Conservation (phyloP, 2,113 vertebrate species). For the Ophiodon elongatus region DNA sequence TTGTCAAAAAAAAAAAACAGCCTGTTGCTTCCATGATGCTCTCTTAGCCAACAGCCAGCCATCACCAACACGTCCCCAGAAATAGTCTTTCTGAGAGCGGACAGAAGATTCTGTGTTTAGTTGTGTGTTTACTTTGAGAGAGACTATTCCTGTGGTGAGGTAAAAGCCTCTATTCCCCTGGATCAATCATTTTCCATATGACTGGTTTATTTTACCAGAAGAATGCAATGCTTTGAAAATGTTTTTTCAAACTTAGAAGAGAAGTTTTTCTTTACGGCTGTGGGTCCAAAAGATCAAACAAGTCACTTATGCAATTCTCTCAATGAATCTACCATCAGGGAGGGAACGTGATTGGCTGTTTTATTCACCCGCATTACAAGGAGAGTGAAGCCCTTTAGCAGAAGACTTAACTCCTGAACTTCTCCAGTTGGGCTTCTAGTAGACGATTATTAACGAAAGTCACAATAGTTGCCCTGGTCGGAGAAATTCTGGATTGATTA, state of each 20-base stretch:
- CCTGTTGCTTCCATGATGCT: constrained; percentile 12
- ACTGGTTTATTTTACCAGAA: neutral
- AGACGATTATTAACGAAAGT: neutral
- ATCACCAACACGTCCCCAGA: neutral
- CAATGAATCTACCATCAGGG: neutral
- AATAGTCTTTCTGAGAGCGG: neutral
- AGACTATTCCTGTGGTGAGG: neutral
- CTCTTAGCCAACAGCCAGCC: neutral
- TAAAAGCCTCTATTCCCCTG: neutral
- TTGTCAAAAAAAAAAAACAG: constrained; percentile 28
- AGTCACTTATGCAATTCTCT: too few species aligned
- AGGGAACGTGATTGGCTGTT: neutral
- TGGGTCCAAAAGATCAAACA: too few species aligned
- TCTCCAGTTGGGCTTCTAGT: constrained; percentile 1
- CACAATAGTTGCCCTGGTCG: neutral
- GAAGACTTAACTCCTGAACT: neutral
- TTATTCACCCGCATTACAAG: neutral
- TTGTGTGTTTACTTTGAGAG: neutral
- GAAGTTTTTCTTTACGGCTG: neutral
- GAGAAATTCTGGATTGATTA: neutral
- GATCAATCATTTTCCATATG: neutral
- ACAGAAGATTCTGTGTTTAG: neutral
- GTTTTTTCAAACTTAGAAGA: neutral
- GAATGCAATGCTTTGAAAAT: neutral
- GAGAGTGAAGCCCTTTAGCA: neutral